A percentile compares a stretch with the other conserved stretches of the same genome.
These are phyloP conservation scores for Leucophenga maculata DNA, from an alignment of 2,888 invertebrate genomes.

Conservation along the genomic window DNA sequence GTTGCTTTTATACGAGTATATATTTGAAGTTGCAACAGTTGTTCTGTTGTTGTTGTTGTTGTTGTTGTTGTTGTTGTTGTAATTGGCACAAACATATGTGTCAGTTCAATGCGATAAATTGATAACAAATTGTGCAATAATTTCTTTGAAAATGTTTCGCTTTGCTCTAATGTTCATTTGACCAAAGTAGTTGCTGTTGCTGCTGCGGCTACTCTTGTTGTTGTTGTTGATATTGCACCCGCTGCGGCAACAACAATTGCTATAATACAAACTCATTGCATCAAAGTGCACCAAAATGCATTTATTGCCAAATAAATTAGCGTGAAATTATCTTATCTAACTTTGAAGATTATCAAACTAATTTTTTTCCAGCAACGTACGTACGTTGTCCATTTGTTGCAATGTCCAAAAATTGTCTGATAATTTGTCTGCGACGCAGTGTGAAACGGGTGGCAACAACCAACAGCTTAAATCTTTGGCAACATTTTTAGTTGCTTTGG, in stretches of 20 bases:
- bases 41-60: slow-evolving; percentile 2
- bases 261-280: background rate
- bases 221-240: no score
- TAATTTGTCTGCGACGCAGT: slow-evolving; percentile 1
- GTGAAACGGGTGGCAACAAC: background rate
- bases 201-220: background rate
- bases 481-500: no score
- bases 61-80: slow-evolving; percentile 1
- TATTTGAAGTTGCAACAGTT: no score
- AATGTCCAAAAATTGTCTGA: slow-evolving; percentile 16
- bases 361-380: background rate
- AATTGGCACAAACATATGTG: slow-evolving; percentile 12
- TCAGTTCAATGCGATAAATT: slow-evolving; percentile 15
- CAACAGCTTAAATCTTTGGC: background rate
- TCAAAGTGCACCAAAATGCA: background rate
- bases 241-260: no score
- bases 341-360: slow-evolving; percentile 19
- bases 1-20: no score
- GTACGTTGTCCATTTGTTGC: slow-evolving; percentile 5
- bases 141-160: slow-evolving; percentile 20
- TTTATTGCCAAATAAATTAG: slow-evolving; percentile 22
- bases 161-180: slow-evolving; percentile 16
- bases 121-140: slow-evolving; percentile 21
- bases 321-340: slow-evolving; percentile 22
- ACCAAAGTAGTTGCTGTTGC: background rate